Base-by-base conservation (phyloP, 2,888 invertebrate genomes). In the Pimpla rufipes region DNA sequence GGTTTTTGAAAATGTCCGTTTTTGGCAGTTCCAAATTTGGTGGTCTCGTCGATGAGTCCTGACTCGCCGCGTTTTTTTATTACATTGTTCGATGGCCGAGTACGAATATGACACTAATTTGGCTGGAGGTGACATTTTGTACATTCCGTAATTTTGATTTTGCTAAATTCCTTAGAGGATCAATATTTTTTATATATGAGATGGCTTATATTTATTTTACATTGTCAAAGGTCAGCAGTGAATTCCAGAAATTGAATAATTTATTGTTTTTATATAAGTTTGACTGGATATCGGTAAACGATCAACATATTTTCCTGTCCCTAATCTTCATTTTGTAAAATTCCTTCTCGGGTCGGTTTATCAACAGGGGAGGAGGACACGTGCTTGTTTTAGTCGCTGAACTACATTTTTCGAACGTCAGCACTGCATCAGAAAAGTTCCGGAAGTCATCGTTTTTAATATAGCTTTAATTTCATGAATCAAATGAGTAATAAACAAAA, bases 341-440 rank as follows among this genome's bases (percentile, higher is more conserved):
- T 35, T 40, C 16, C 37, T 35, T 55, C 52, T 29, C 21, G 18
- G 55, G 40, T 68, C 21, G 23, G 23, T 79, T 47, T 64, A 37
- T 55, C n/a, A 75, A 52, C 47, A 16, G 35, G 47, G 75, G 2
- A 16, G 47, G 13, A 50, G 64, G 40, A n/a, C 29, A 64, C 67
- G 52, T 29, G 75, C 23, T 68, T 62, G 11, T 10, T 47, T 74
- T 67, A 10, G 16, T 10, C 16, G 68, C 35, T 45, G 29, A 79
- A 75, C 55, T 75, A 75, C 50, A 40, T 64, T 59, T 29, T 8
- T 74, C 64, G 79, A 83, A 83, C 82, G 57, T 83, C 79, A 79
- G 75, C 83, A 57, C 29, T 21, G 59, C 35, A 76, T 83, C 7
- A 8, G 75, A 83, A 83, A 83, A 79, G 47, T 64, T 70, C 64